Base-by-base conservation (phyloP, 2,113 vertebrate species). In the Apeltes quadracus region DNA sequence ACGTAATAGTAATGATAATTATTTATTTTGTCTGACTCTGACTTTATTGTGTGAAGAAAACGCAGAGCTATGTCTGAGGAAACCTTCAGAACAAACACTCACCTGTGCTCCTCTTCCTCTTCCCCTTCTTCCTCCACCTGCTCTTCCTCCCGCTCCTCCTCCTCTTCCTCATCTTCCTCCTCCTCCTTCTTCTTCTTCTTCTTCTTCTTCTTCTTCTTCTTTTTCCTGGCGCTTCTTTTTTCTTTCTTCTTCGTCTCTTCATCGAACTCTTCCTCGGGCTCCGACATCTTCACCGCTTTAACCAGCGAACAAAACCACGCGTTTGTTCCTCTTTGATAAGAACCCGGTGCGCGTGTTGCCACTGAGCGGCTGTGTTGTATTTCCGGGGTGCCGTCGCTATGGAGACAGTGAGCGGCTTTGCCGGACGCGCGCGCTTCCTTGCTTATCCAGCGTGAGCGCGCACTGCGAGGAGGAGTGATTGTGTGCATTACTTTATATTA, bases 311-410 rank as follows among this genome's bases (percentile, higher is more conserved):
- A 27, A 75, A 76, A 3, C 8, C 13, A 2, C 10, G 18, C 64
- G 38, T 72, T 59, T 20, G 23, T 54, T 74, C 15, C 20, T 62
- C 4, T 32, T 16, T 50, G 59, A 66, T 70, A 20, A 50, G 59
- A 27, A 36, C 6, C 36, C 50, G 34, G 22, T 86, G 76, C 81
- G 75, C 79, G 72, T 72, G 70, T 84, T 77, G 75, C 44, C 15
- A 12, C 32, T 8, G 41, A 32, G 54, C 18, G 29, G 68, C 34
- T 55, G 22, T 62, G 2, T 61, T 82, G 69, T 79, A 72, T 84
- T 91, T 89, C 89, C 87, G 89, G 85, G 68, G 79, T 88, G 15
- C 58, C 41, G 88, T 89, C 63, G 67, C 87, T 69, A 90, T 89
- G 83, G 85, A 50, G 77, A 90, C 83, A 3, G 27, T 39, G 23